Conservation (phyloP, 2,797 vertebrate species). For the Neosilurus mollespiculum region DNA sequence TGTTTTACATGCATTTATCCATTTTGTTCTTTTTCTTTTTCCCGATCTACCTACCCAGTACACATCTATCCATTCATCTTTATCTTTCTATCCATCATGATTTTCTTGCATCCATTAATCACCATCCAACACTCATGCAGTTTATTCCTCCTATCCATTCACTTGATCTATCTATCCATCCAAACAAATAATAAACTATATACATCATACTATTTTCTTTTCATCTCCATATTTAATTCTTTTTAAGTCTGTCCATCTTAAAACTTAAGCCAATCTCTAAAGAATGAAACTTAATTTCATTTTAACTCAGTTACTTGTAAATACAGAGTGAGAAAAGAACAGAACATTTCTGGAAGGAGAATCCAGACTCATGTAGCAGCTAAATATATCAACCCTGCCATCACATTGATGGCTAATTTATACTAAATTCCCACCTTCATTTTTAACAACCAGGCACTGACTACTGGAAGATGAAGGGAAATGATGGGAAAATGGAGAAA, state of each 20-base stretch:
- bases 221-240: background rate
- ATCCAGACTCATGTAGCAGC: background rate
- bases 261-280: background rate
- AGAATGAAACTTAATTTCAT: background rate
- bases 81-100: no score
- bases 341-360: background rate
- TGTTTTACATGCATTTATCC: background rate
- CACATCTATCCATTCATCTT: background rate
- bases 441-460: no score
- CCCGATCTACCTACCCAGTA: background rate
- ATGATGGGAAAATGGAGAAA: no score
- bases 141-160: background rate
- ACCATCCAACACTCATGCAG: background rate
- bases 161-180: background rate
- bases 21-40: no score
- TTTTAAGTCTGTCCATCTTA: background rate
- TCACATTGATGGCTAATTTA: background rate
- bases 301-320: background rate
- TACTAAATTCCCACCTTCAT: no score
- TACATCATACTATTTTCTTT: background rate
- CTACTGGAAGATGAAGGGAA: no score
- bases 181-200: background rate
- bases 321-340: background rate
- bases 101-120: background rate
- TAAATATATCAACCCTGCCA: background rate